Base-by-base conservation (phyloP, 2,113 vertebrate genomes). In the Poeciliopsis retropinna region DNA sequence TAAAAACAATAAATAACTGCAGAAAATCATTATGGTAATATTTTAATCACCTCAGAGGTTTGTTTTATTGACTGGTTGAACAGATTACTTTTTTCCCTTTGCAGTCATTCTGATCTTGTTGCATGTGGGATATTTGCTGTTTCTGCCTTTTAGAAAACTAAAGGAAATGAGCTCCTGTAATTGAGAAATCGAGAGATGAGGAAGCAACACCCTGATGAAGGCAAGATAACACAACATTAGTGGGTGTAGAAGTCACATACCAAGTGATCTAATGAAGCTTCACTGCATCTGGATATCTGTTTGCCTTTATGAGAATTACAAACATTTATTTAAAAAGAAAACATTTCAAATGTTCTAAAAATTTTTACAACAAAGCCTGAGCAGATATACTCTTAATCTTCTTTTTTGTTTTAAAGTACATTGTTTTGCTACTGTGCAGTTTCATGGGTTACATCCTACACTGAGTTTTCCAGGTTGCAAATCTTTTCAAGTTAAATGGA, bases 201-300 rank as follows among this genome's bases (percentile, higher is more conserved):
- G 76, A 79, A 84, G 32, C 67, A n/a, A n/a, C 73, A 72, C 73
- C 70, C 79, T 72, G 82, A 84, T 82, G 4, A 69, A 66, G 64
- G 13, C 2, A 9, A 81, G 74, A 78, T 78, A 17, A 9, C 31
- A 25, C 22, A 57, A n/a, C 22, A 57, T 57, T 10, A 22, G 51
- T 10, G 51, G 7, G 51, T 25, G 51, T n/a, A 57, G 22, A 57
- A n/a, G 2, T n/a, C 51, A n/a, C 51, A n/a, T 57, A 57, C 51
- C 22, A 9, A 57, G 51, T 19, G 22, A 54, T 54, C 17, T 25
- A 25, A 54, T 54, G 51, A 11, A 25, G 51, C 51, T 57, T 57
- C 51, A 57, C 2, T 3, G 11, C 25, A 25, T 57, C 51, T 57
- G 17, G 22, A n/a, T 2, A 25, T 25, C 25, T 57, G 2, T n/a